A percentile compares a stretch with the other conserved stretches of the same genome.
Conservation (phyloP, 64 coral and sea anemone genomes). For the Acropora yongei region DNA sequence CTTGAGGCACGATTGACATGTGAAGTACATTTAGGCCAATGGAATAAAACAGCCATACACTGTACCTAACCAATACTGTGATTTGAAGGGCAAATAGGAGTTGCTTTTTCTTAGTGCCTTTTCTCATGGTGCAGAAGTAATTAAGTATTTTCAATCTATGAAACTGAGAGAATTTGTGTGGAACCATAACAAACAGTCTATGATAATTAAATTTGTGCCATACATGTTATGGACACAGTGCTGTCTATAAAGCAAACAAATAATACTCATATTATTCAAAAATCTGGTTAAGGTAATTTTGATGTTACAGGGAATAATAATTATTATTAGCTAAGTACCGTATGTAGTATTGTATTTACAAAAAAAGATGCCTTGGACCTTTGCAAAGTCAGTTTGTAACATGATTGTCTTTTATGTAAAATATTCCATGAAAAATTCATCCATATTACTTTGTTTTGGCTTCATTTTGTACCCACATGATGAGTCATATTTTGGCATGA, state of each 20-base stretch:
- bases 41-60: no score
- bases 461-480: no score
- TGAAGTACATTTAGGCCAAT: no score
- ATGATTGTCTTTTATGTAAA: not conserved
- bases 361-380: not conserved
- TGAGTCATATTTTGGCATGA: no score
- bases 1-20: no score
- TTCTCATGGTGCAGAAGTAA: no score
- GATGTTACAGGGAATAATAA: not conserved
- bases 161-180: no score
- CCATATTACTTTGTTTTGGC: not conserved
- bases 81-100: not conserved
- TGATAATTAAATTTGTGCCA: not conserved
- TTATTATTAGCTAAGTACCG: not conserved
- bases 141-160: no score
- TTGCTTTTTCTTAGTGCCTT: no score
- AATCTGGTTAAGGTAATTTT: not conserved
- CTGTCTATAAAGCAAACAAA: not conserved
- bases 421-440: not conserved
- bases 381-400: not conserved
- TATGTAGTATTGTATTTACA: not conserved
- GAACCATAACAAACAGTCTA: not conserved
- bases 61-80: not conserved
- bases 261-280: not conserved
- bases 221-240: not conserved